Evolutionary conservation across 30 jellyfish, hydroid and myxozoan species (phyloP).

Genomic region (Calvadosia cruxmelitensis): DNA sequence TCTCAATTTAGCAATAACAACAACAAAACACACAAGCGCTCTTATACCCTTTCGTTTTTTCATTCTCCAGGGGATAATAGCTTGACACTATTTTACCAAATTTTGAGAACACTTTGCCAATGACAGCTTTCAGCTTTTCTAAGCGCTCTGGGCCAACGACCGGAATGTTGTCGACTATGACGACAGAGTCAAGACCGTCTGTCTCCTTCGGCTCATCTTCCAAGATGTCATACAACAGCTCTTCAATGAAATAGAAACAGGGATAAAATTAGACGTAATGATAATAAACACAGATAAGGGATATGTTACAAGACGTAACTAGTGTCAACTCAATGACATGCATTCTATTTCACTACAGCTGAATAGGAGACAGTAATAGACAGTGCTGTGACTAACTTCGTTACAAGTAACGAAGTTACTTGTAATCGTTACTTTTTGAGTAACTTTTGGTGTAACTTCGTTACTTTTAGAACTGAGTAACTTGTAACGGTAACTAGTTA

Average conservation of each 20-base stretch:
- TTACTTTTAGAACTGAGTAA: no score
- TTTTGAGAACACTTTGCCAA: conserved; percentile 68
- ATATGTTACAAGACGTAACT: no score
- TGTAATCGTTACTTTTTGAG: no score
- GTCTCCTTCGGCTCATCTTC: conserved; percentile 77
- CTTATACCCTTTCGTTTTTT: conserved; percentile 83
- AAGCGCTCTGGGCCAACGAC: conserved; percentile 95
- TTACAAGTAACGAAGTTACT: no score
- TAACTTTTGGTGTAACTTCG: no score
- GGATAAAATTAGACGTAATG: neutral
- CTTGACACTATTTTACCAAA: conserved; percentile 76
- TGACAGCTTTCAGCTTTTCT: conserved; percentile 78
- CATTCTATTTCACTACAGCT: no score
- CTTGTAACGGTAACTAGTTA: no score
- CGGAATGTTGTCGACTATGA: conserved; percentile 93
- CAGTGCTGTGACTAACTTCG: no score
- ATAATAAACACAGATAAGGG: no score
- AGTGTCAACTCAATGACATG: neutral
- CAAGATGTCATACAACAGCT: conserved; percentile 62
- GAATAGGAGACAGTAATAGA: neutral
- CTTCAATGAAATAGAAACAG: conserved; percentile 7
- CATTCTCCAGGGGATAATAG: conserved; percentile 81
- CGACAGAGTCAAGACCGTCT: conserved; percentile 79
- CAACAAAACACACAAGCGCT: no score
- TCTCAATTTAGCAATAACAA: no score